Evolutionary conservation across 2,888 invertebrate species (phyloP).

Genomic region (Stegophylla sp.): DNA sequence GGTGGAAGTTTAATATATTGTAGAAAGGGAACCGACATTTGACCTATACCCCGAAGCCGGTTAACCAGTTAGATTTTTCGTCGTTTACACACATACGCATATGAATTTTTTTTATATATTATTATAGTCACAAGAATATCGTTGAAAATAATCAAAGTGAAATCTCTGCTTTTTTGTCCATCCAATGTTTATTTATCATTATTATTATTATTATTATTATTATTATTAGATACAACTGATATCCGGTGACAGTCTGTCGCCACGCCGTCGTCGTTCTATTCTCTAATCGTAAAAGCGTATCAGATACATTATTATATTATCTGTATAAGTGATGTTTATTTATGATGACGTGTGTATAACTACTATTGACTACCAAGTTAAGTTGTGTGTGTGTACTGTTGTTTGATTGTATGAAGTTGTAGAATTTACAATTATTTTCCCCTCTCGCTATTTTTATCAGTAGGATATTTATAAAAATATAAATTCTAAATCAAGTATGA

Average conservation of each 20-base stretch:
- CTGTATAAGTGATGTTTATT: neutral
- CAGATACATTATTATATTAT: too few relatives aligned
- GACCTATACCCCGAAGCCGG: constrained; percentile 49
- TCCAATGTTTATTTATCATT: constrained; percentile 9
- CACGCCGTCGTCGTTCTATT: neutral
- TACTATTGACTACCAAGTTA: neutral
- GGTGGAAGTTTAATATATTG: neutral
- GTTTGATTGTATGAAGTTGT: neutral
- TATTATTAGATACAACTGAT: too few relatives aligned
- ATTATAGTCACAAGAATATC: neutral
- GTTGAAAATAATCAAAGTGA: constrained; percentile 28
- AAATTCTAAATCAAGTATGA: too few relatives aligned
- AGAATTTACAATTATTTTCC: neutral
- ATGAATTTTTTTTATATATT: neutral
- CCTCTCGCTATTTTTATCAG: neutral
- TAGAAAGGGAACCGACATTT: constrained; percentile 53
- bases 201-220: constrained; percentile 21
- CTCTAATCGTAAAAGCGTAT: constrained; percentile 5
- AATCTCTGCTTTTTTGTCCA: constrained; percentile 14
- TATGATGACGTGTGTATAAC: neutral
- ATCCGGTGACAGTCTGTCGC: constrained; percentile 4
- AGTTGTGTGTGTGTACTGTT: neutral
- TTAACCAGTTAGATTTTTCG: constrained; percentile 46
- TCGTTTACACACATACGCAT: neutral
- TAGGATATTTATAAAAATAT: too few relatives aligned